These are phyloP conservation scores for Zaprionus nigranus DNA, from an alignment of 1,140 invertebrate species.

Conservation along the genomic window DNA sequence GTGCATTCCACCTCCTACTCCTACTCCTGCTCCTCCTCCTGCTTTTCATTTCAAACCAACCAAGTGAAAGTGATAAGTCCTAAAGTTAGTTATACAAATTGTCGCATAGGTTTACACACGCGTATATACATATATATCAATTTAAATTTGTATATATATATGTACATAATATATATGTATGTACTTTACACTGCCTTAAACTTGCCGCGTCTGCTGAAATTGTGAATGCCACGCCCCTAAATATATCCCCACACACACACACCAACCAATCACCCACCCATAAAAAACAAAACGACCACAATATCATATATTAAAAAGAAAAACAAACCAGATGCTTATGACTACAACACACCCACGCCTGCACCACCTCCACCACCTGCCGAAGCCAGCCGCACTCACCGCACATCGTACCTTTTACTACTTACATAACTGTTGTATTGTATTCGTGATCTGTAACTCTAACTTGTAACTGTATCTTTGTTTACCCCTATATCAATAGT, in stretches of 20 bases:
- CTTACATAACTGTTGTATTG: conserved; percentile 73
- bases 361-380: conserved; percentile 35
- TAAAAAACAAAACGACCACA: conserved; percentile 33
- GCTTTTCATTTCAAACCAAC: conserved; percentile 61
- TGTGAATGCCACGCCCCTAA: conserved; percentile 71
- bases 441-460: conserved; percentile 61
- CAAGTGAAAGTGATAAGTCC: conserved; percentile 83
- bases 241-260: conserved; percentile 3
- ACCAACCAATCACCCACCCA: conserved; percentile 3
- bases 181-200: conserved; percentile 82
- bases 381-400: conserved; percentile 74
- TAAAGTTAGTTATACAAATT: conserved; percentile 83
- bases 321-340: conserved; percentile 52
- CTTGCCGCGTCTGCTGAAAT: conserved; percentile 82
- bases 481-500: conserved; percentile 43
- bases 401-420: conserved; percentile 79
- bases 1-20: conserved; percentile 1
- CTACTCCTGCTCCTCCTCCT: conserved; percentile 1
- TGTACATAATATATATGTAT: conserved; percentile 50
- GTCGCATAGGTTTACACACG: conserved; percentile 76
- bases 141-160: conserved; percentile 57
- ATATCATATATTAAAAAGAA: conserved; percentile 16
- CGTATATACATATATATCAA: conserved; percentile 59
- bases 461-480: conserved; percentile 43
- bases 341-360: conserved; percentile 43